A percentile compares a stretch with the other conserved stretches of the same genome.
phyloP scores from a whole-genome alignment of 1,140 invertebrate genomes.

The Leptoteleia sp. region DNA sequence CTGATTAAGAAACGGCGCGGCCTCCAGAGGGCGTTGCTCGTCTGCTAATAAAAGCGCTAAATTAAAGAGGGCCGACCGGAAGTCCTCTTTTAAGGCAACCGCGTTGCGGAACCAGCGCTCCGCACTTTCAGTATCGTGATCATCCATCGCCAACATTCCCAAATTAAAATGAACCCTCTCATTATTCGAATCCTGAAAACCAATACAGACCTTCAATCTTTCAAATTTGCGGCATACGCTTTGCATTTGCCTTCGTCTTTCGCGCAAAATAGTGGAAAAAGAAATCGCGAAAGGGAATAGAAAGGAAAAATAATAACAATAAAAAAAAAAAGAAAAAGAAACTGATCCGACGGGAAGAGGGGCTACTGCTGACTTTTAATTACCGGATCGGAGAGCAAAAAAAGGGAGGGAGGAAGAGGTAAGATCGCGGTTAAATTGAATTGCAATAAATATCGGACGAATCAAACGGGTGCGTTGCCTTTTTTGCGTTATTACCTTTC shows the following conservation, averaged over 20 bases:
- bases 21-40: constrained; percentile 92
- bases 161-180: constrained; percentile 96
- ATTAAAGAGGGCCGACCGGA: constrained; percentile 96
- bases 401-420: constrained; percentile 2
- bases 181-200: constrained; percentile 85
- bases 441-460: constrained; percentile 36
- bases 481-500: constrained; percentile 83
- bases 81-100: constrained; percentile 91
- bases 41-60: constrained; percentile 94
- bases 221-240: not conserved
- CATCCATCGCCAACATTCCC: constrained; percentile 98
- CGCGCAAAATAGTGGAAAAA: no score
- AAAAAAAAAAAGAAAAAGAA: not conserved
- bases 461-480: constrained; percentile 9
- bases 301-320: no score
- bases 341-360: not conserved
- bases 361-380: constrained; percentile 36
- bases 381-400: constrained; percentile 5
- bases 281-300: no score
- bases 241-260: constrained; percentile 5
- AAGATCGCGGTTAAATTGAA: constrained; percentile 21
- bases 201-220: constrained; percentile 21
- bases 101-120: constrained; percentile 94
- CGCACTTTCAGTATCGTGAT: constrained; percentile 91
- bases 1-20: constrained; percentile 95